Evolutionary conservation across 2,888 invertebrate genomes (phyloP), one percentile per base, ranked within the genome.

Genomic region (Philopedon plagiatum): DNA sequence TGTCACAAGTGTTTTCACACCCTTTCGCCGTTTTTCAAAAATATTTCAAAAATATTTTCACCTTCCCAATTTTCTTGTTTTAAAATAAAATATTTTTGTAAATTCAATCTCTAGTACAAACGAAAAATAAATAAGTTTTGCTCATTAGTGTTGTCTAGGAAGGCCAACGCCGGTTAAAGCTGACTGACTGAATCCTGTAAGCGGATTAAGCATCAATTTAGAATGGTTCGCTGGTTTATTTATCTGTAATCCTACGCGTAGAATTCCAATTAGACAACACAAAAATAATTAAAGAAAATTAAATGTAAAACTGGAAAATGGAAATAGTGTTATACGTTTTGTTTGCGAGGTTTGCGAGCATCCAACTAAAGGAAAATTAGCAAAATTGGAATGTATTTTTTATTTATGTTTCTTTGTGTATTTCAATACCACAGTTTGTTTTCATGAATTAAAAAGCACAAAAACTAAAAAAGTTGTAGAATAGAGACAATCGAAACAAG

Each of bases 171-270:
- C 58, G 56, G 73, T 69, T 73, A 63, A 68, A 73, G 70, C 75
- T 73, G 75, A 73, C 70, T 73, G 75, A 73, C 73, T 74, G 69
- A 64, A 66, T 75, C 75, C 68, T 68, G 75, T 76, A 77, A 76
- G 76, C 75, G 73, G 77, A 76, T 76, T 77, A 77, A 73, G 71
- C 71, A 70, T 73, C 77, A 75, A 76, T 77, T 76, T 76, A 70
- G 75, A 77, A 77, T 76, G 74, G 75, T 73, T 71, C 74, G 71
- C 74, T 76, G 74, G 75, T 75, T 76, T 77, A 77, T 76, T 77
- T 76, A 77, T 77, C 73, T 73, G 71, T 73, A 70, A 75, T 73
- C 73, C 65, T 57, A 46, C 69, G 60, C 68, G 63, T 63, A 63
- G 67, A 72, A 72, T 67, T 72, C 62, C 67, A 67, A 67, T 67